Base-by-base conservation (phyloP, 2,113 vertebrate genomes). In the Oryzias curvinotus region DNA sequence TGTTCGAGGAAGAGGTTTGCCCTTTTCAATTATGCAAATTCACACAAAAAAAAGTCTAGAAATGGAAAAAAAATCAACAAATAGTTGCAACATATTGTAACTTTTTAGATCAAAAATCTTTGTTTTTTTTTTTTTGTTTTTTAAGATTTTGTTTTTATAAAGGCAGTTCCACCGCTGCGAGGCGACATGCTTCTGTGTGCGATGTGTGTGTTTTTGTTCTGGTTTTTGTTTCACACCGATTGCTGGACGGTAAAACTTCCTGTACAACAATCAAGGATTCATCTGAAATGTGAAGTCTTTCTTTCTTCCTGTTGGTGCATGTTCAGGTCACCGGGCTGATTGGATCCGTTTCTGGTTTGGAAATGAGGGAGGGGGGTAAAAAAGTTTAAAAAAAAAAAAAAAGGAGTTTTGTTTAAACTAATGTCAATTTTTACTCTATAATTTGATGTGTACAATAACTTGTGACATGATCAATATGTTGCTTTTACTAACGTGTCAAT, bases 391-490 rank as follows among this genome's bases (percentile, higher is more conserved):
- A 57, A 42, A 46, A 65, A 82, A 19, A 5, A 54, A 47, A 68
- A 73, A 75, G 79, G 51, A 70, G 79, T 78, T 85, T 88, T 87
- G 83, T 87, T 90, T 68, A 81, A 71, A 69, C 51, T 77, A 65
- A 85, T 71, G 90, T 93, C 89, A 91, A 86, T 68, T 93, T 92
- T 94, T 94, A 92, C 92, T 95, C 94, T 94, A 93, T 95, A 93
- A 93, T 95, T 95, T 96, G 92, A 93, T 95, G 94, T 95, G 95
- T 96, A 95, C 93, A 93, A 95, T 95, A 94, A 94, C 94, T 94
- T 92, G 93, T 95, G 93, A 96, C 92, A 94, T 94, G 94, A 95
- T 94, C 91, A 89, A 89, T 93, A 91, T 94, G 79, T 91, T 94
- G 93, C 61, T 94, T 95, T 95, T 95, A 93, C 92, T 94, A 93